Evolutionary conservation across 1,140 invertebrate species (phyloP), one percentile per base, ranked within the genome.

Genomic region (Eriosoma lanigerum): DNA sequence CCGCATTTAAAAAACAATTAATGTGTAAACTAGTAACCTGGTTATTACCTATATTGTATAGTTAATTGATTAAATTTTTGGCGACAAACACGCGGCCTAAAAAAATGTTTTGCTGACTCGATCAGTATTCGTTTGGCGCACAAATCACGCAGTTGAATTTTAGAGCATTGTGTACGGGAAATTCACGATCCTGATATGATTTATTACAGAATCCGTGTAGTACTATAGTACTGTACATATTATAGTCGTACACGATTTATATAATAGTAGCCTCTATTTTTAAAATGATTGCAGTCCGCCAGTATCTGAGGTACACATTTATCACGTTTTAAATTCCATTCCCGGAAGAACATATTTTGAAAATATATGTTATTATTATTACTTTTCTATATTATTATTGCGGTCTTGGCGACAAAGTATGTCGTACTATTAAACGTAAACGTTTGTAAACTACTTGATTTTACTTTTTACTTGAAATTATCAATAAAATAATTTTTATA

Each of bases 171-270:
- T 26, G 56, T 58, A 26, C 13, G 58, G 15, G 24, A 1, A 60
- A 60, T 60, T 60, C 13, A 26, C 26, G 58, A n/a, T n/a, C n/a
- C n/a, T n/a, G n/a, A 60, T 60, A 29, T 60, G 58, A 60, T 60
- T 60, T 60, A 60, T 29, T 60, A 8, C 6, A 8, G 15, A 29
- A 29, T 26, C 58, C 15, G 4, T 29, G 15, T 1, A 26, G 10
- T 1, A 0, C 26, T 13, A 26, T 15, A 8, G 13, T 8, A 17
- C 58, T 26, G 15, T 38, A 5, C 17, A 17, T n/a, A n/a, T n/a
- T n/a, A n/a, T 26, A 58, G n/a, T 19, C n/a, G 10, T n/a, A 56
- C 13, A 26, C 26, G 26, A 26, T 60, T 60, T 8, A 26, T 29
- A 58, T 26, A 26, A 13, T 38, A 38, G 26, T 29, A 60, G 4